Evolutionary conservation across 1,140 invertebrate genomes (phyloP), one percentile per base, ranked within the genome.

Genomic region (Pseudobourletiella spinata): DNA sequence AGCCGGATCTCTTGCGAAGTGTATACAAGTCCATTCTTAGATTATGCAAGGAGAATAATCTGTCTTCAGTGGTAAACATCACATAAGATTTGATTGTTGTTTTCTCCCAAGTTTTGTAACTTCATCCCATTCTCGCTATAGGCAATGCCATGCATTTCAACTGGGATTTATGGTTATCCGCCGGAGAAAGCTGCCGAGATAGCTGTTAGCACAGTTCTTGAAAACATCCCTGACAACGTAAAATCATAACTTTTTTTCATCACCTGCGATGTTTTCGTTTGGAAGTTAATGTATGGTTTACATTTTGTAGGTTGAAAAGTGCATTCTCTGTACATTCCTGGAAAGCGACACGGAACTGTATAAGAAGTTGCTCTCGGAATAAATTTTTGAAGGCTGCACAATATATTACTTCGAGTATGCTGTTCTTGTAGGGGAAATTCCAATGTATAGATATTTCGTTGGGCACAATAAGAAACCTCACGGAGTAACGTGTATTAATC

Each of bases 261-360:
- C n/a, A n/a, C n/a, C n/a, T n/a, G n/a, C n/a, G n/a, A n/a, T n/a
- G n/a, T n/a, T n/a, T n/a, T n/a, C n/a, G n/a, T n/a, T n/a, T n/a
- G n/a, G n/a, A n/a, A n/a, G n/a, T n/a, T n/a, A n/a, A n/a, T n/a
- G n/a, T n/a, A n/a, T n/a, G n/a, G n/a, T n/a, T n/a, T n/a, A n/a
- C n/a, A n/a, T n/a, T n/a, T 25, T 52, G 15, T 73, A 84, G 75
- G 71, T 91, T 67, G 84, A 89, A 35, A 78, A 85, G 71, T 77
- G 92, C 1, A 86, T 94, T 26, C 92, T 94, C 72, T 91, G 88
- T 71, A 73, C 88, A 6, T 92, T 91, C 70, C 73, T 88, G 58
- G 76, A 81, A 30, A 73, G 79, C 22, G 89, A 93, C 77, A 80
- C 84, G 29, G 76, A 82, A 26, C 81, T 88, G 35, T 93, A 92